These are phyloP conservation scores for Diachrysia chrysitis DNA, from an alignment of 2,888 invertebrate genomes.

Conservation along the genomic window DNA sequence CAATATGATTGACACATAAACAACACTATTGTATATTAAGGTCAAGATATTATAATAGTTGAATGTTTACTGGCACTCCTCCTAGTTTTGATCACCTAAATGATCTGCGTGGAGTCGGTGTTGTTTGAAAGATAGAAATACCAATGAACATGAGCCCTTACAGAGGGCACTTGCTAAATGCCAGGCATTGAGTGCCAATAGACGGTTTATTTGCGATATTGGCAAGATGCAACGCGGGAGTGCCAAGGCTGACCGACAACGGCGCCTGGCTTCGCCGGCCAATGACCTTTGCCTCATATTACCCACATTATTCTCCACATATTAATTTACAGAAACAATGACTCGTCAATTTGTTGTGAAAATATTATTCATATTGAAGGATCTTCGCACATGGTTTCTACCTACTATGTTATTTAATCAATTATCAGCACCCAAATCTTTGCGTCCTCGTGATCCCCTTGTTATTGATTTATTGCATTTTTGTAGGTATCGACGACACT, in stretches of 20 bases:
- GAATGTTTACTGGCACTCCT: slow-evolving; percentile 52
- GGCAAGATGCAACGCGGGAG: slow-evolving; percentile 76
- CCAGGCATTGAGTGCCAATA: slow-evolving; percentile 84
- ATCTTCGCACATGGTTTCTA: neutral
- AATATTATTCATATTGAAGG: neutral
- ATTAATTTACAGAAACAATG: slow-evolving; percentile 10
- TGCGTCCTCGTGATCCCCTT: slow-evolving; percentile 41
- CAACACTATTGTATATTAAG: slow-evolving; percentile 35
- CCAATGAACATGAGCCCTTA: slow-evolving; percentile 72
- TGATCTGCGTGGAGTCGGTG: slow-evolving; percentile 65
- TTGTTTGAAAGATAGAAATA: slow-evolving; percentile 69
- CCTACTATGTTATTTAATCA: slow-evolving; percentile 9
- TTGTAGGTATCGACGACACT: slow-evolving; percentile 55
- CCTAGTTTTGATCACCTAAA: slow-evolving; percentile 55
- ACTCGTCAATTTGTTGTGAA: neutral
- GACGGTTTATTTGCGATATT: slow-evolving; percentile 87
- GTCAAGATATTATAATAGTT: slow-evolving; percentile 53
- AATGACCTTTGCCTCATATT: slow-evolving; percentile 74
- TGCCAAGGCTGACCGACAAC: slow-evolving; percentile 81
- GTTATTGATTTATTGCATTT: slow-evolving; percentile 46
- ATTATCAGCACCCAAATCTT: slow-evolving; percentile 48
- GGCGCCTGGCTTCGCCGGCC: slow-evolving; percentile 77
- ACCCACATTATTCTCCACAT: slow-evolving; percentile 29
- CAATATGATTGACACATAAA: slow-evolving; percentile 49
- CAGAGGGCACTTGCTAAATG: slow-evolving; percentile 78